Base-by-base conservation (phyloP, 2,797 vertebrate genomes). In the Myotis pilosus region DNA sequence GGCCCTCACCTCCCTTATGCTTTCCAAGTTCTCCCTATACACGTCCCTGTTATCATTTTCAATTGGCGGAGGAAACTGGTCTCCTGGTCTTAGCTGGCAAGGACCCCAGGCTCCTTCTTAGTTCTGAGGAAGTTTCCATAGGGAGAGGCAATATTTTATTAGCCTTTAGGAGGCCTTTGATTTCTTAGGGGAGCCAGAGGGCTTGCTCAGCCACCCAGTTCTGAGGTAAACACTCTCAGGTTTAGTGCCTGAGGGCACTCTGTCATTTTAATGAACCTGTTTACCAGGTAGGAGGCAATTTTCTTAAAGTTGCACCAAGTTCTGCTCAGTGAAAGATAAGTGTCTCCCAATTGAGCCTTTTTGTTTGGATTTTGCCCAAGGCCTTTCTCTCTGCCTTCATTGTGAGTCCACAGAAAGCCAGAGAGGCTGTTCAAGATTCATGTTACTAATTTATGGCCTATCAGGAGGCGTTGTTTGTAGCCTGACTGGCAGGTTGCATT, bases 361-460 rank as follows among this genome's bases (percentile, higher is more conserved):
- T 81, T 60, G 69, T 83, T 95, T 93, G 87, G 41, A n/a, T 93
- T 95, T 93, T 71, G 93, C 94, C 87, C 74, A n/a, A 89, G 94
- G 95, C 92, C 53, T 83, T 84, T 85, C 47, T 44, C 36, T 71
- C 25, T 13, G 20, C 66, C 57, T 95, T 53, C 68, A 10, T 89
- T 85, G 87, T 92, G 57, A 90, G 86, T 86, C 69, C 64, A 68
- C n/a, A 38, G 87, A 82, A 92, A 91, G 20, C 30, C 12, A 6
- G 44, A 72, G 55, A 68, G 79, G 49, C 78, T 47, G 44, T 69
- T 94, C 47, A 71, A 89, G 87, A 95, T 86, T 60, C 92, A 64
- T 94, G 74, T 79, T 89, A 74, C 74, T 96, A 96, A 96, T 94
- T 93, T 95, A 87, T 20, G 25, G 60, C 60, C 92, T 93, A 49